Evolutionary conservation across 2,797 vertebrate genomes (phyloP).

Genomic region (Rhinophrynus dorsalis): DNA sequence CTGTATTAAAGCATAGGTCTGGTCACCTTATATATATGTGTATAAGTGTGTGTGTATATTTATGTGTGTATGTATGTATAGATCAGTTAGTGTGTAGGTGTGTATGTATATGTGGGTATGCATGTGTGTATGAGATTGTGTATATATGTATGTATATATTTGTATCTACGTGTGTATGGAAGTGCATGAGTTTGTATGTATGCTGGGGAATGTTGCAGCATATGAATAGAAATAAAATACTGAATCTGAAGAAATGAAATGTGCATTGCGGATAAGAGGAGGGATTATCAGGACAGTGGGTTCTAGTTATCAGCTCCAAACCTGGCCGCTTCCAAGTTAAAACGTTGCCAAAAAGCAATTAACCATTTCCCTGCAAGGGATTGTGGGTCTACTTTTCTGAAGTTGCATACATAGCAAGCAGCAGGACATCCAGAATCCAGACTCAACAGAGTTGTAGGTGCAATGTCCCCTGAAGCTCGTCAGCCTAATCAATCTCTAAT

Average conservation of each 20-base stretch:
- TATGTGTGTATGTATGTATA: no score
- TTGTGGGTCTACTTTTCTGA: background rate
- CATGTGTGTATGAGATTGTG: no score
- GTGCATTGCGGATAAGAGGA: conserved; percentile 8
- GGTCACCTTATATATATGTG: no score
- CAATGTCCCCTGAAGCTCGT: conserved; percentile 41
- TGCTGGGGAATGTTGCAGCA: background rate
- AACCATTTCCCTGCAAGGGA: background rate
- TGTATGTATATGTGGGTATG: no score
- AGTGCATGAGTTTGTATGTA: no score
- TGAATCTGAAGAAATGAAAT: background rate
- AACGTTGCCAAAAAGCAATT: background rate
- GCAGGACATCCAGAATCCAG: background rate
- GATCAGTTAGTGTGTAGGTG: no score
- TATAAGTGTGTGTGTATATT: no score
- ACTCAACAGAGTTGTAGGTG: conserved; percentile 7
- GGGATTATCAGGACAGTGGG: background rate
- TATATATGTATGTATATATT: no score
- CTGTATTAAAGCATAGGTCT: no score
- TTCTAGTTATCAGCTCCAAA: background rate
- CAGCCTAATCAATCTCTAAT: conserved; percentile 62
- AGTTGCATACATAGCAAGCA: background rate
- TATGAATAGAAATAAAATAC: background rate
- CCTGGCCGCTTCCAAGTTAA: background rate
- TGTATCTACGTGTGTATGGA: no score